Conservation (phyloP, 2,888 invertebrate genomes). For the Plusia festucae region DNA sequence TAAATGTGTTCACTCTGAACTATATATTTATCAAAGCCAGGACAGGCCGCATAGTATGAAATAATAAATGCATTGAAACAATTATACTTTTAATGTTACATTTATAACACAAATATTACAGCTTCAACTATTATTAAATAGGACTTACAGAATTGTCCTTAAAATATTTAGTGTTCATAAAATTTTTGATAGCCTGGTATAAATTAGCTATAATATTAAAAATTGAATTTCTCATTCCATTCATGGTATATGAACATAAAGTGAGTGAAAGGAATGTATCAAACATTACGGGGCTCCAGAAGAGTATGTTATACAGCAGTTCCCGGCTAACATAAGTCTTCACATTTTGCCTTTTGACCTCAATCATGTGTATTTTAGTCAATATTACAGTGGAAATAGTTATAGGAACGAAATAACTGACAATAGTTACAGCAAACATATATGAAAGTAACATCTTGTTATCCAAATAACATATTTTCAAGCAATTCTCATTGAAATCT, state of each 20-base stretch:
- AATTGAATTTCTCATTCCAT: slow-evolving; percentile 75
- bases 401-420: slow-evolving; percentile 84
- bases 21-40: too few relatives aligned
- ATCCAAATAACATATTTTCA: slow-evolving; percentile 79
- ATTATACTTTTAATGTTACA: too few relatives aligned
- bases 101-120: too few relatives aligned
- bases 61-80: too few relatives aligned
- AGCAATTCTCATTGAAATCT: slow-evolving; percentile 65
- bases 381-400: slow-evolving; percentile 80
- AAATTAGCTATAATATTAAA: slow-evolving; percentile 83
- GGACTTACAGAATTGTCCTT: slow-evolving; percentile 78
- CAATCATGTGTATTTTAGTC: slow-evolving; percentile 80
- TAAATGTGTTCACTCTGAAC: too few relatives aligned
- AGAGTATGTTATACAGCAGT: slow-evolving; percentile 80
- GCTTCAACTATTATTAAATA: slow-evolving; percentile 50
- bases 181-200: slow-evolving; percentile 82
- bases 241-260: slow-evolving; percentile 79
- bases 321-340: slow-evolving; percentile 80
- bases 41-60: too few relatives aligned
- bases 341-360: slow-evolving; percentile 71
- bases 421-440: slow-evolving; percentile 76
- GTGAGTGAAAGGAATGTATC: slow-evolving; percentile 81
- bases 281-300: slow-evolving; percentile 86
- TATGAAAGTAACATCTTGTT: slow-evolving; percentile 78
- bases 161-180: slow-evolving; percentile 83